Conservation (phyloP, 2,797 vertebrate species). For the Syndactyla subalaris region DNA sequence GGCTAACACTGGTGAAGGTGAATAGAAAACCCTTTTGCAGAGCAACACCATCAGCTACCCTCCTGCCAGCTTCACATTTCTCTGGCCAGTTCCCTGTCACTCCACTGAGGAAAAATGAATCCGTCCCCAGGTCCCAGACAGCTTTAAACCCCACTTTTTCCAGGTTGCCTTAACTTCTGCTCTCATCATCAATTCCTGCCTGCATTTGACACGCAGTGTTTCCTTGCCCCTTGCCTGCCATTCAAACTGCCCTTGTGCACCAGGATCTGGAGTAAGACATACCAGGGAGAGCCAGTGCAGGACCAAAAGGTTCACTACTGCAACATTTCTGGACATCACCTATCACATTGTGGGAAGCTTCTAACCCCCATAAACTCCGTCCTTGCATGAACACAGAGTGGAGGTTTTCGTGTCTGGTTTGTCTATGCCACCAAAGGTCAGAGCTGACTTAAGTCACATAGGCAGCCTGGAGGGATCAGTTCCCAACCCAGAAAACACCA, state of each 20-base stretch:
- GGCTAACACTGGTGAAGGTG: not conserved
- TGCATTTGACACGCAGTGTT: not conserved
- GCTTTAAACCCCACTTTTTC: not conserved
- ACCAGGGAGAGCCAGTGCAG: not conserved
- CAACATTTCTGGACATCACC: not conserved
- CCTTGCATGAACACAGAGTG: not conserved
- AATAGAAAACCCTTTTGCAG: not conserved
- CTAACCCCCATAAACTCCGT: not conserved
- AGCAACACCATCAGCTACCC: not conserved
- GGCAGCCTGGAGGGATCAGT: not conserved
- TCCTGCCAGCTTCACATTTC: not conserved
- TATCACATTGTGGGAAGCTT: not conserved
- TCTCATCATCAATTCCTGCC: not conserved
- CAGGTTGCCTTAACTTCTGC: not conserved
- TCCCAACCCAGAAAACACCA: not conserved
- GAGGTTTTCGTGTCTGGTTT: not conserved
- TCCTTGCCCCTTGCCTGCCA: not conserved
- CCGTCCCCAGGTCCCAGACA: not conserved
- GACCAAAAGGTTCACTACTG: not conserved
- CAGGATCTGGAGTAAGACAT: not conserved
- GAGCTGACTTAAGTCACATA: not conserved
- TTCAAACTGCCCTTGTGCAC: not conserved
- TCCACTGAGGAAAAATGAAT: not conserved
- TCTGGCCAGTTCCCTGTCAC: not conserved
- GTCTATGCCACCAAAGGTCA: not conserved